Conservation (phyloP, 2,888 invertebrate species). For the Acanthosepion pharaonis region DNA sequence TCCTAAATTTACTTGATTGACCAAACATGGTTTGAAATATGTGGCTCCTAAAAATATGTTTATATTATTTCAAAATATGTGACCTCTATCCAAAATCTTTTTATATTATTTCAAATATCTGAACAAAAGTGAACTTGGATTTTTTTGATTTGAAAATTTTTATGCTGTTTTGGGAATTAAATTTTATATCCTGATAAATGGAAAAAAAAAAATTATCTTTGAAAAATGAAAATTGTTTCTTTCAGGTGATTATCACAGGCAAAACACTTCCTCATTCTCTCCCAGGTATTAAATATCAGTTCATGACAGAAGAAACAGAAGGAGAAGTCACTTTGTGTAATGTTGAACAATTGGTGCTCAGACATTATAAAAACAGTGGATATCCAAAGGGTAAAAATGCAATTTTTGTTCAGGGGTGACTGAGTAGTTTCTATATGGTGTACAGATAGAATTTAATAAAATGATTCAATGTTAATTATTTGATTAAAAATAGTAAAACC, state of each 20-base stretch:
- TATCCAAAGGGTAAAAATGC: slow-evolving; percentile 75
- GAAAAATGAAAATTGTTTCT: not conserved
- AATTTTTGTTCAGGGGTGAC: not conserved
- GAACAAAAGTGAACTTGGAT: too few species aligned
- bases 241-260: slow-evolving; percentile 66
- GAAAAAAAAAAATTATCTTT: not conserved
- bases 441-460: not conserved
- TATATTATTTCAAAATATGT: too few species aligned
- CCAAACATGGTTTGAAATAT: too few species aligned
- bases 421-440: not conserved
- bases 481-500: too few species aligned
- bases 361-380: slow-evolving; percentile 77
- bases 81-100: too few species aligned
- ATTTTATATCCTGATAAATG: not conserved
- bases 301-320: slow-evolving; percentile 69
- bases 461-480: too few species aligned
- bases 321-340: slow-evolving; percentile 74
- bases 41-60: too few species aligned
- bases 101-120: too few species aligned
- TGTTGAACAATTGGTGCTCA: slow-evolving; percentile 79
- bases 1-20: too few species aligned
- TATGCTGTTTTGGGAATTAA: not conserved
- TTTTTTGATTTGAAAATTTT: too few species aligned
- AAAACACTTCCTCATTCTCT: slow-evolving; percentile 65
- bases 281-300: slow-evolving; percentile 70